These are phyloP conservation scores for Scaptomyza caliginosa DNA, from an alignment of 2,888 invertebrate genomes.

Conservation along the genomic window DNA sequence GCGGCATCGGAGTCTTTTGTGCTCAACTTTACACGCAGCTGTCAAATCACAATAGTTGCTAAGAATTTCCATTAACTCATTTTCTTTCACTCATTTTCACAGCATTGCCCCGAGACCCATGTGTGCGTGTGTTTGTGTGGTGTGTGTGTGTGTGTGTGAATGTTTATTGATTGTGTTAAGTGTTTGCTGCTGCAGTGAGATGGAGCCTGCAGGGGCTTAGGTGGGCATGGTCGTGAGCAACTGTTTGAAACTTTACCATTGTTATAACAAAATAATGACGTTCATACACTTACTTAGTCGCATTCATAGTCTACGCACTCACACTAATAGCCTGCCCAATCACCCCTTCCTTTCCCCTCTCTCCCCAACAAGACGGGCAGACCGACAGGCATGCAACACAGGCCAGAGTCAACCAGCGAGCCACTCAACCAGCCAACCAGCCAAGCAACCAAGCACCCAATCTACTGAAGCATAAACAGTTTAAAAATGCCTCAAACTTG, in stretches of 20 bases:
- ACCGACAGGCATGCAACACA: constrained; percentile 14
- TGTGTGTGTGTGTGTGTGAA: constrained; percentile 15
- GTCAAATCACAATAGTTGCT: constrained; percentile 78
- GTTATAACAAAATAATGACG: constrained; percentile 77
- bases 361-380: neutral
- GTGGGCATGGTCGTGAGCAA: constrained; percentile 21
- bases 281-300: constrained; percentile 47
- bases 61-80: constrained; percentile 79
- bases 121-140: neutral
- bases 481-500: constrained; percentile 74
- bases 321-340: constrained; percentile 22
- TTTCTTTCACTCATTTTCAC: constrained; percentile 66
- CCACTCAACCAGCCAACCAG: constrained; percentile 3
- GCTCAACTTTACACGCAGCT: constrained; percentile 75
- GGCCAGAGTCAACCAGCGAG: constrained; percentile 9
- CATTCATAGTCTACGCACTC: constrained; percentile 30
- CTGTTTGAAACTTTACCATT: constrained; percentile 67
- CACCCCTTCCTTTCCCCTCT: neutral
- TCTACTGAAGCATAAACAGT: constrained; percentile 59
- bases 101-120: neutral
- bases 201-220: neutral
- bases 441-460: constrained; percentile 21
- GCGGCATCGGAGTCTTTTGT: constrained; percentile 43
- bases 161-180: constrained; percentile 72
- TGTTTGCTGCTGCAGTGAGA: constrained; percentile 53